A percentile compares a stretch with the other conserved stretches of the same genome.
Evolutionary conservation across 2,113 vertebrate species (phyloP).

Genomic region (Eira barbara): DNA sequence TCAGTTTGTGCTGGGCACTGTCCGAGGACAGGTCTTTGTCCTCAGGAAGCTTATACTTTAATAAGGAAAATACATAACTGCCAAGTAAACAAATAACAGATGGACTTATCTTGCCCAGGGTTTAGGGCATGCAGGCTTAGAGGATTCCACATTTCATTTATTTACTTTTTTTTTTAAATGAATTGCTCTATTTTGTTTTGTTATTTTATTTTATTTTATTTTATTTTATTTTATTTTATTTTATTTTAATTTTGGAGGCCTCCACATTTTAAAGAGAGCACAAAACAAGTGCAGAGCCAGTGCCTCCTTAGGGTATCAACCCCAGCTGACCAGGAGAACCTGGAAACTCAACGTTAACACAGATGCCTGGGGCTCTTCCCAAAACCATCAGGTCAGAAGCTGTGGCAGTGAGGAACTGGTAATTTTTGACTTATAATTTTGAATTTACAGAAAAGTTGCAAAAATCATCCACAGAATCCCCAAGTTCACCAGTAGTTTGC

Average conservation of each 20-base stretch:
- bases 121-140: background rate
- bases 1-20: background rate
- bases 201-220: background rate
- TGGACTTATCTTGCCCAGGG: background rate
- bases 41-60: background rate
- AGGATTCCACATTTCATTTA: background rate
- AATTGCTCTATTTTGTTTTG: background rate
- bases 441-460: background rate
- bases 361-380: rapidly evolving
- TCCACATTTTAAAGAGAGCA: background rate
- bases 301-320: background rate
- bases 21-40: background rate
- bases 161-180: background rate
- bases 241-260: background rate
- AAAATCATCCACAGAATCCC: background rate
- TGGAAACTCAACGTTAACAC: background rate
- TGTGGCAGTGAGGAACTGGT: background rate
- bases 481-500: background rate
- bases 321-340: background rate
- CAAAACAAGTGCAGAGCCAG: too few species aligned
- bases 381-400: background rate
- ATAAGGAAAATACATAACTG: background rate
- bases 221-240: background rate
- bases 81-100: background rate
- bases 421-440: background rate